These are phyloP conservation scores for Phenganax subtilis DNA, from an alignment of 92 coral and sea anemone genomes.

Conservation along the genomic window DNA sequence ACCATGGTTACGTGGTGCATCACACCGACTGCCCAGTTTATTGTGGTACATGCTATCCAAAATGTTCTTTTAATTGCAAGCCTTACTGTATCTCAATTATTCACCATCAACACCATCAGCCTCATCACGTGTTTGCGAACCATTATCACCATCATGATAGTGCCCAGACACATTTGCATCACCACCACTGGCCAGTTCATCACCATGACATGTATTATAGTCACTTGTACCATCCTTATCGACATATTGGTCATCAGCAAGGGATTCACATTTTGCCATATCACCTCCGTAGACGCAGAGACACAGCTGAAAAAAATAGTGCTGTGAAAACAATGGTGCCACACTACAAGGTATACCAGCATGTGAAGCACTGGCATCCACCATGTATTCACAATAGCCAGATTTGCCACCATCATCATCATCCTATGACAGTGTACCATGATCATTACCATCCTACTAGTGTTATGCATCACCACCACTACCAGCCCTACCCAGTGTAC, in stretches of 20 bases:
- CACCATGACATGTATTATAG: slow-evolving; percentile 28
- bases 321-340: slow-evolving; percentile 13
- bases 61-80: slow-evolving; percentile 28
- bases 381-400: slow-evolving; percentile 32
- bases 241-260: slow-evolving; percentile 29
- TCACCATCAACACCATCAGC: slow-evolving; percentile 40
- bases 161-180: slow-evolving; percentile 27
- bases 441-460: slow-evolving; percentile 27
- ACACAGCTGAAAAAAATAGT: background rate
- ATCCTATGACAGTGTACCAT: slow-evolving; percentile 26
- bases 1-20: slow-evolving; percentile 27
- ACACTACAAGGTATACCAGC: slow-evolving; percentile 61
- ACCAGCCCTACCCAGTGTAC: slow-evolving; percentile 36
- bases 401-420: slow-evolving; percentile 37
- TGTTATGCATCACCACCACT: slow-evolving; percentile 31
- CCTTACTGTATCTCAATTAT: slow-evolving; percentile 30
- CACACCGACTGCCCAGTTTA: slow-evolving; percentile 29
- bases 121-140: slow-evolving; percentile 31
- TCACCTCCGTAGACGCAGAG: slow-evolving; percentile 13
- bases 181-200: slow-evolving; percentile 43
- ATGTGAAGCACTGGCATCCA: slow-evolving; percentile 68
- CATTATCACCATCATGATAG: slow-evolving; percentile 32
- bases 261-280: background rate
- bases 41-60: slow-evolving; percentile 25
- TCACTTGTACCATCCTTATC: slow-evolving; percentile 14